A percentile compares a stretch with the other conserved stretches of the same genome.
Evolutionary conservation across 2,797 vertebrate genomes (phyloP).

Genomic region (Anguilla obscura): DNA sequence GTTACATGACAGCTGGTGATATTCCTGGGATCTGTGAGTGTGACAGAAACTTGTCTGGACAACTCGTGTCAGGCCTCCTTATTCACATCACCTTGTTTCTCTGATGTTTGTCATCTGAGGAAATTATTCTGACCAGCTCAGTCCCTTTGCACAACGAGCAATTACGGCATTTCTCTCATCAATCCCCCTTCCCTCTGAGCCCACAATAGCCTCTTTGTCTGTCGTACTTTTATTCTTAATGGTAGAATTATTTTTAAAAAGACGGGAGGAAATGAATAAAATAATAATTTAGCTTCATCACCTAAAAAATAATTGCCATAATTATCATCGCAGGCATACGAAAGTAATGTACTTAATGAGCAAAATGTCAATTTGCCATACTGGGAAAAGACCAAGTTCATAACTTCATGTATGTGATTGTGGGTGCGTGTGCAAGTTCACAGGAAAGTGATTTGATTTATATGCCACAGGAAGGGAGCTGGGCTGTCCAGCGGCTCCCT

Average conservation of each 20-base stretch:
- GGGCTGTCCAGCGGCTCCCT: slow-evolving; percentile 31
- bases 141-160: slow-evolving; percentile 21
- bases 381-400: not conserved
- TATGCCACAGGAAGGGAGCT: not conserved
- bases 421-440: not conserved
- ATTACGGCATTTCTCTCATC: slow-evolving; percentile 24
- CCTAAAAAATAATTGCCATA: slow-evolving; percentile 11
- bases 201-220: slow-evolving; percentile 2
- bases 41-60: slow-evolving; percentile 11
- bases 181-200: not conserved
- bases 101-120: slow-evolving; percentile 27
- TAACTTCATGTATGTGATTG: slow-evolving; percentile 14
- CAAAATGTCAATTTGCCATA: slow-evolving; percentile 21
- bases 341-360: slow-evolving; percentile 29
- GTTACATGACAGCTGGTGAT: slow-evolving; percentile 30
- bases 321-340: slow-evolving; percentile 27
- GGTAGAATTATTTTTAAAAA: slow-evolving; percentile 16
- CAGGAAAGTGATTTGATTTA: slow-evolving; percentile 22
- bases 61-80: slow-evolving; percentile 2
- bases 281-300: slow-evolving; percentile 10
- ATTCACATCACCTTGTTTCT: slow-evolving; percentile 17
- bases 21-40: slow-evolving; percentile 8
- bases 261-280: not conserved
- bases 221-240: slow-evolving; percentile 13
- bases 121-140: slow-evolving; percentile 21